These are phyloP conservation scores for Hypanus sabinus DNA, from an alignment of 2,113 vertebrate genomes.

Conservation along the genomic window DNA sequence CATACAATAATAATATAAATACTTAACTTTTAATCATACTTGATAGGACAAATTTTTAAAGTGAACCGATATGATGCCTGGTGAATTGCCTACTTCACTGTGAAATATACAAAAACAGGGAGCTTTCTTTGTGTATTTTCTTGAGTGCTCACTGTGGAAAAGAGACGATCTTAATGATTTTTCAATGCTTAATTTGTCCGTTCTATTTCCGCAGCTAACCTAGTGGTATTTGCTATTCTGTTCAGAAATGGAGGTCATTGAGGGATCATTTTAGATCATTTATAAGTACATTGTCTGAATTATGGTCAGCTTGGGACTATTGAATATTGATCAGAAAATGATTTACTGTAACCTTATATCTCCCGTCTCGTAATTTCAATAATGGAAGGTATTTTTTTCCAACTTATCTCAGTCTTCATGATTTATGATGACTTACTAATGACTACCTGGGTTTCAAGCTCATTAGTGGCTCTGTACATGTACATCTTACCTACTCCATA, in stretches of 20 bases:
- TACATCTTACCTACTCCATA: too few relatives aligned
- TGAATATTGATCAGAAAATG: constrained; percentile 2
- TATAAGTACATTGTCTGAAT: background rate
- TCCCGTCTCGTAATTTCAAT: background rate
- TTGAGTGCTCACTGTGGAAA: background rate
- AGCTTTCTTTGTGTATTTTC: background rate
- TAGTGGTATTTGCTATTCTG: background rate
- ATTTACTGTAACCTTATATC: constrained; percentile 12
- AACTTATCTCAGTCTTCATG: too few relatives aligned
- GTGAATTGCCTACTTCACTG: background rate
- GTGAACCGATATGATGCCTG: background rate
- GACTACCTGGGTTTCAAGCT: too few relatives aligned
- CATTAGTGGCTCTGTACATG: too few relatives aligned
- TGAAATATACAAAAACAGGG: background rate
- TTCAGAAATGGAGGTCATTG: background rate
- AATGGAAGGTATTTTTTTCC: background rate
- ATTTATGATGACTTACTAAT: too few relatives aligned
- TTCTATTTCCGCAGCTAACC: background rate
- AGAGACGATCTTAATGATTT: background rate
- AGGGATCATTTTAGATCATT: background rate
- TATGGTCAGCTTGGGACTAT: background rate
- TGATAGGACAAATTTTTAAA: background rate
- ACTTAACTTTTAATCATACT: background rate
- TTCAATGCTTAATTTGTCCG: background rate
- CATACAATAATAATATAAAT: too few relatives aligned